A percentile compares a stretch with the other conserved stretches of the same genome.
phyloP scores from a whole-genome alignment of 1,140 invertebrate genomes.

The Pentalonia nigronervosa region DNA sequence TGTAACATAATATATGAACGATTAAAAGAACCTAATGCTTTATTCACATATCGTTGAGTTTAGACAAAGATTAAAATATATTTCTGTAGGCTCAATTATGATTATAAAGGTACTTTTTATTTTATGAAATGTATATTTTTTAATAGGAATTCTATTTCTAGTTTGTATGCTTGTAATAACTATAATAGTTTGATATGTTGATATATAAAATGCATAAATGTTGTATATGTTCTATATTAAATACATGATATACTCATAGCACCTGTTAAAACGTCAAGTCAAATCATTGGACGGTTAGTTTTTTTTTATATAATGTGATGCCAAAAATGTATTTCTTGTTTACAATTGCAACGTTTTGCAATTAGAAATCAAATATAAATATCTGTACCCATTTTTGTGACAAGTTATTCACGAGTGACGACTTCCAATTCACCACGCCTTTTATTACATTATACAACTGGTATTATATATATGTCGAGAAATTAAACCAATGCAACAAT shows the following conservation, averaged over 20 bases:
- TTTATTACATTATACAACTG: conserved; percentile 10
- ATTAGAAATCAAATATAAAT: conserved; percentile 40
- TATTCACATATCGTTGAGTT: no score
- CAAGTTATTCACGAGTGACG: background rate
- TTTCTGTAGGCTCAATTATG: no score
- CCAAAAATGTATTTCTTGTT: conserved; percentile 11
- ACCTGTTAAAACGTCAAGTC: background rate
- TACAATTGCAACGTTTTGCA: background rate
- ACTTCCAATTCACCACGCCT: conserved; percentile 24
- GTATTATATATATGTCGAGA: background rate
- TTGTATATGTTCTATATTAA: background rate
- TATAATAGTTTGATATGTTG: background rate
- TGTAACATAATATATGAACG: no score
- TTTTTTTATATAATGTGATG: background rate
- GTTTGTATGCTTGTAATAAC: background rate
- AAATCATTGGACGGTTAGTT: background rate
- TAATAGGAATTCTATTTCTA: background rate
- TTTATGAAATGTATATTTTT: no score
- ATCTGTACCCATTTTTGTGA: conserved; percentile 21
- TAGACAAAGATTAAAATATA: no score
- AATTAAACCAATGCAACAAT: background rate
- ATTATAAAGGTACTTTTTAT: no score
- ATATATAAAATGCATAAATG: background rate
- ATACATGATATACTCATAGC: background rate
- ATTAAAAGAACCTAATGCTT: no score